A percentile compares a stretch with the other conserved stretches of the same genome.
These are phyloP conservation scores for Iselma pallidipennis DNA, from an alignment of 2,888 invertebrate species.

Conservation along the genomic window DNA sequence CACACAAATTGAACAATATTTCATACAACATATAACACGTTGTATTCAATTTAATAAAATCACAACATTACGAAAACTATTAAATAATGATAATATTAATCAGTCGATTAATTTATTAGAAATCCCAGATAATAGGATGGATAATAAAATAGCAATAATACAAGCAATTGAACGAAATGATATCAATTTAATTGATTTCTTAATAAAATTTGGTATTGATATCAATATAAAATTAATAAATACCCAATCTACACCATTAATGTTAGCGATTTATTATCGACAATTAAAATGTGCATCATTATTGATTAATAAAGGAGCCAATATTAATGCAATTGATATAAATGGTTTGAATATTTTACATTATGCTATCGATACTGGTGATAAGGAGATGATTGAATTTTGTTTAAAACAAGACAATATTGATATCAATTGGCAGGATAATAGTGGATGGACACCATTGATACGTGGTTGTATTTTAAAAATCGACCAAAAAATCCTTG, in stretches of 20 bases:
- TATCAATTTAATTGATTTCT: conserved; percentile 51
- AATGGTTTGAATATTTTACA: conserved; percentile 58
- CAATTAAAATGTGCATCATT: conserved; percentile 48
- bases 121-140: background rate
- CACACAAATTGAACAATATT: background rate
- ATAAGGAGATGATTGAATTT: conserved; percentile 38
- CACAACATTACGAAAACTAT: background rate
- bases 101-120: background rate
- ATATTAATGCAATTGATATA: conserved; percentile 49
- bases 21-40: background rate
- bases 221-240: conserved; percentile 50
- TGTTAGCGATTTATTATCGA: conserved; percentile 54
- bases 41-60: background rate
- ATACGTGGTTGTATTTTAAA: conserved; percentile 57
- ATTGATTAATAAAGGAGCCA: conserved; percentile 57
- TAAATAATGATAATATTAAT: background rate
- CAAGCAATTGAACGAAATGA: conserved; percentile 57
- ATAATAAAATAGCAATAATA: conserved; percentile 25
- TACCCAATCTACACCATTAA: conserved; percentile 56
- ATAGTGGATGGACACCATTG: conserved; percentile 60
- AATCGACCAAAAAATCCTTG: conserved; percentile 51
- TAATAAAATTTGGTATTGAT: conserved; percentile 56
- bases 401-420: conserved; percentile 51
- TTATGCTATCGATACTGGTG: conserved; percentile 58
- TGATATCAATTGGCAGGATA: conserved; percentile 51